phyloP scores from a whole-genome alignment of 2,888 invertebrate genomes.

The Dryomyza anilis region DNA sequence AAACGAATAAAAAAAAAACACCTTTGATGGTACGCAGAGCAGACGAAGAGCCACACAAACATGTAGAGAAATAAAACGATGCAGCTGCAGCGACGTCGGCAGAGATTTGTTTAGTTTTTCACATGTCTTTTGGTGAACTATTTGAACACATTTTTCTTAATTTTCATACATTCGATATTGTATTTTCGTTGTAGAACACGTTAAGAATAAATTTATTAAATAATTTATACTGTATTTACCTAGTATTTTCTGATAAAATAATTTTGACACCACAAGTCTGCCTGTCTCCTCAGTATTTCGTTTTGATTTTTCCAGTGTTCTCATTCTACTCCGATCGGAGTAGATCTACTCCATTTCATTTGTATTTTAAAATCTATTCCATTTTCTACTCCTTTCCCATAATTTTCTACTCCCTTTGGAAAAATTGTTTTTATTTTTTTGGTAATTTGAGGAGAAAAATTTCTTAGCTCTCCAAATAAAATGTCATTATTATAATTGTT shows the following conservation, averaged over 20 bases:
- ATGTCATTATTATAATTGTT: too few relatives aligned
- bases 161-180: background rate
- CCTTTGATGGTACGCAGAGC: background rate
- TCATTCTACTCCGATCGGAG: background rate
- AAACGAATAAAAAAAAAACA: background rate
- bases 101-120: slow-evolving; percentile 10
- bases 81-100: background rate
- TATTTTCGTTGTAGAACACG: background rate
- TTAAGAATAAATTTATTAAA: background rate
- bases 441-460: too few relatives aligned
- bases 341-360: too few relatives aligned
- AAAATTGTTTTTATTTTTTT: too few relatives aligned
- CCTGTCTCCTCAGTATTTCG: background rate
- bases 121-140: background rate
- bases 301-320: background rate
- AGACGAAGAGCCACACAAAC: background rate
- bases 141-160: background rate
- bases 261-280: slow-evolving; percentile 1
- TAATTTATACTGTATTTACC: slow-evolving; percentile 10
- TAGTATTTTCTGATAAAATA: background rate
- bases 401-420: too few relatives aligned
- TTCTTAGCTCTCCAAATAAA: too few relatives aligned
- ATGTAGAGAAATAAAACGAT: slow-evolving; percentile 15
- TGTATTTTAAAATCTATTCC: too few relatives aligned
- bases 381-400: too few relatives aligned